Evolutionary conservation across 2,888 invertebrate species (phyloP), one percentile per base, ranked within the genome.

Genomic region (Glaucopsyche alexis): DNA sequence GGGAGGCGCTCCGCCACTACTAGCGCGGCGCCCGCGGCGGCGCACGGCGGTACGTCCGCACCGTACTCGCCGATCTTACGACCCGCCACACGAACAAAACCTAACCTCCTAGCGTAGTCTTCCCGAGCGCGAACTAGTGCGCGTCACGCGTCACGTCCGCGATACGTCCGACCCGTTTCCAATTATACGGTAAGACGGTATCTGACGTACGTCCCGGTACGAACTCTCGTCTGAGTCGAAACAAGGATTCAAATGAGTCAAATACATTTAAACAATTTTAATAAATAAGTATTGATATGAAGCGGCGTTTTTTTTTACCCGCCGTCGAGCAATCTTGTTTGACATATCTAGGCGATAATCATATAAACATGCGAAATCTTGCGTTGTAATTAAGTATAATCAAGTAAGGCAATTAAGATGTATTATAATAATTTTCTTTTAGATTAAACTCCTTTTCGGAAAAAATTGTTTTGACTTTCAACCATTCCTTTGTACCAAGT

Each of bases 241-340:
- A 45, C 67, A 50, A 69, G 8, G 29, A 69, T 47, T 49, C 13
- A 19, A 49, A 47, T 7, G 49, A 69, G 29, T 14, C 45, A 66
- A 47, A 60, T 60, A 60, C 19, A 29, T 49, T 49, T 49, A 5
- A 49, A 82, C 84, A 81, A 83, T 81, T 80, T 81, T 80, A 87
- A 85, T 86, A 86, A 86, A 87, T 80, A 81, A 82, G 80, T 78
- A 83, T 82, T 69, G 72, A 79, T 81, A 80, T 81, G 78, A 83
- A 60, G 81, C 81, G 82, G 82, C 84, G 80, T 86, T 87, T 85
- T 79, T 85, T 87, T 83, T 79, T 74, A 81, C 82, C 86, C 78
- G 81, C 80, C 77, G 78, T 78, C 77, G 76, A 69, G 65, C 71
- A 55, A 72, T 73, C 71, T 72, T 42, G 66, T 65, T 72, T 65